Conservation (phyloP, 1,140 invertebrate genomes). For the Phymorhynchus buccinoides region DNA sequence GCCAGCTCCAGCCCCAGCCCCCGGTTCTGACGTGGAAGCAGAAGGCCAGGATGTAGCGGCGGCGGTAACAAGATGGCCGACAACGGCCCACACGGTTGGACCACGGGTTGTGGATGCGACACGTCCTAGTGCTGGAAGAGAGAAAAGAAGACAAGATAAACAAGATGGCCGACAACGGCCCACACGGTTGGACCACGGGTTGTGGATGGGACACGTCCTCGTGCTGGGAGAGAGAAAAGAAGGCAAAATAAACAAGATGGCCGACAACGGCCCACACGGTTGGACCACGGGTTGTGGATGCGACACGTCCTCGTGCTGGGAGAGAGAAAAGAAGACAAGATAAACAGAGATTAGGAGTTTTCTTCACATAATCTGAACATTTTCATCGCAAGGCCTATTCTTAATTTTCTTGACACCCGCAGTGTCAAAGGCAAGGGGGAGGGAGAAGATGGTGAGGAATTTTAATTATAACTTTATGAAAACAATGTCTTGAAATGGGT, state of each 20-base stretch:
- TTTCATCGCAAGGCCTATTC: too few species aligned
- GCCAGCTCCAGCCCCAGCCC: neutral
- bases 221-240: too few species aligned
- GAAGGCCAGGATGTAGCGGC: conserved; percentile 1
- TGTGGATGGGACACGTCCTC: too few species aligned
- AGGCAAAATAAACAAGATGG: neutral
- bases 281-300: neutral
- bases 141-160: neutral
- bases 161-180: too few species aligned
- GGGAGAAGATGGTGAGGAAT: too few species aligned
- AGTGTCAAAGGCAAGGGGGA: too few species aligned
- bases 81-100: neutral
- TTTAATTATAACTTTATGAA: too few species aligned
- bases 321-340: neutral
- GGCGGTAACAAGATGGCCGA: conserved; percentile 1
- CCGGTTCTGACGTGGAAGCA: neutral
- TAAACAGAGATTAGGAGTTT: too few species aligned
- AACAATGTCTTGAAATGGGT: too few species aligned
- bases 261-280: neutral
- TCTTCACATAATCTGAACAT: too few species aligned
- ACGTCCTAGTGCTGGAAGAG: neutral
- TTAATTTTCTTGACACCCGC: too few species aligned
- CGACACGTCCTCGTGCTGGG: neutral
- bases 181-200: too few species aligned
- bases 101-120: neutral